Evolutionary conservation across 64 coral and sea anemone species (phyloP), one percentile per base, ranked within the genome.

Genomic region (Montipora sp.): DNA sequence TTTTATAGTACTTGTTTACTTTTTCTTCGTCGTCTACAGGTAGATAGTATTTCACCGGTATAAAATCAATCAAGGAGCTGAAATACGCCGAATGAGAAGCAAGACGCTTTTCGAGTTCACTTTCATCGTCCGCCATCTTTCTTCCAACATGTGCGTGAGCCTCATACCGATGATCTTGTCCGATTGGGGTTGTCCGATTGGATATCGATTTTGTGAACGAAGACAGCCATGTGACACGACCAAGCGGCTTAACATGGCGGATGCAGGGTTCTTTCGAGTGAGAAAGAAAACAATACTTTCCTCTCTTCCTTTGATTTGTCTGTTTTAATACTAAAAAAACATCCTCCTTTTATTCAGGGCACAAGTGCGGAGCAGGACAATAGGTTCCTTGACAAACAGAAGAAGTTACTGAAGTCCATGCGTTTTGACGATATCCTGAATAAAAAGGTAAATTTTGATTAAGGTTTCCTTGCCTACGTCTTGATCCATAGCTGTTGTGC

Each of bases 331-430:
- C 36, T 19, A 7, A 66, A 22, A 4, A 50, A 11, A 5, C 77
- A 57, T 70, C 13, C 85, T 53, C 82, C 89, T 55, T 83, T 47
- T 36, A 36, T 16, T 18, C 21, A 99, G 98, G 98, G 98, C 27
- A 99, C 98, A 20, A 99, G 98, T 88, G 94, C 98, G 16, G 98
- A 99, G 46, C 98, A 99, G 68, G 98, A 99, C 46, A 99, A 99
- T 79, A 92, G 98, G 53, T 99, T 99, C 73, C 89, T 95, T 46
- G 95, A 99, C 66, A 99, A 99, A 58, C 98, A 99, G 73, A 99
- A 96, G 66, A 99, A 99, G 92, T 80, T 99, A 27, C 75, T 99
- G 65, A 99, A 99, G 83, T 93, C 95, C 16, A 99, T 99, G 87
- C 87, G 91, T 16, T 99, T 99, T 81, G 98, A 95, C 55, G 95